Evolutionary conservation across 2,797 vertebrate species (phyloP).

Genomic region (Pangasius sanitwongsei): DNA sequence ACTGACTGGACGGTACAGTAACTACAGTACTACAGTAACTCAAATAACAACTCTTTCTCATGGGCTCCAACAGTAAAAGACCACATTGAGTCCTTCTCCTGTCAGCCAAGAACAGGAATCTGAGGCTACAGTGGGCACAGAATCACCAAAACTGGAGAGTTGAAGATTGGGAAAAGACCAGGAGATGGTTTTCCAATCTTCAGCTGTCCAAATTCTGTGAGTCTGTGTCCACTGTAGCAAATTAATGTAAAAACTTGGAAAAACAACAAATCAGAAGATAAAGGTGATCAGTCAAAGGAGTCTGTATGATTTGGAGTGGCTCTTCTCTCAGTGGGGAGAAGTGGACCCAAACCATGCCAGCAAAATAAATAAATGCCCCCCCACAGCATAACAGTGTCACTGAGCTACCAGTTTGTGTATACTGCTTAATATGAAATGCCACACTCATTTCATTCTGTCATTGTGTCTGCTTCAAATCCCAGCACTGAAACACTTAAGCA

Average conservation of each 20-base stretch:
- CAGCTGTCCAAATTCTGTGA: neutral
- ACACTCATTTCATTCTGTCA: neutral
- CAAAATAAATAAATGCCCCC: conserved; percentile 1
- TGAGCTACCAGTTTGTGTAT: neutral
- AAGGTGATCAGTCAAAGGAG: neutral
- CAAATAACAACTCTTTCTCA: neutral
- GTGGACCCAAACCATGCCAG: neutral
- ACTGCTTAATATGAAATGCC: conserved; percentile 9
- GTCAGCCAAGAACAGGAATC: neutral
- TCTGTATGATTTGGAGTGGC: neutral
- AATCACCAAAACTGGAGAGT: neutral
- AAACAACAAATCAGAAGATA: neutral
- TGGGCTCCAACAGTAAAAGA: neutral
- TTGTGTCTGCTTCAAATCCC: conserved; percentile 15
- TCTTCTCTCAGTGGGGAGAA: neutral
- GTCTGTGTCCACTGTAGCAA: neutral
- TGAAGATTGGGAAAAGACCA: neutral
- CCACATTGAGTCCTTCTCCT: neutral
- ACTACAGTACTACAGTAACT: neutral
- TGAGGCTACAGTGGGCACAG: neutral
- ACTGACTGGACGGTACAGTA: neutral
- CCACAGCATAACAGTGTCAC: neutral
- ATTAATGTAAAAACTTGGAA: neutral
- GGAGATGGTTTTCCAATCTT: neutral
- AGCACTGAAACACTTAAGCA: neutral